phyloP scores from a whole-genome alignment of 2,797 vertebrate genomes.

The Sebastes nivosus region DNA sequence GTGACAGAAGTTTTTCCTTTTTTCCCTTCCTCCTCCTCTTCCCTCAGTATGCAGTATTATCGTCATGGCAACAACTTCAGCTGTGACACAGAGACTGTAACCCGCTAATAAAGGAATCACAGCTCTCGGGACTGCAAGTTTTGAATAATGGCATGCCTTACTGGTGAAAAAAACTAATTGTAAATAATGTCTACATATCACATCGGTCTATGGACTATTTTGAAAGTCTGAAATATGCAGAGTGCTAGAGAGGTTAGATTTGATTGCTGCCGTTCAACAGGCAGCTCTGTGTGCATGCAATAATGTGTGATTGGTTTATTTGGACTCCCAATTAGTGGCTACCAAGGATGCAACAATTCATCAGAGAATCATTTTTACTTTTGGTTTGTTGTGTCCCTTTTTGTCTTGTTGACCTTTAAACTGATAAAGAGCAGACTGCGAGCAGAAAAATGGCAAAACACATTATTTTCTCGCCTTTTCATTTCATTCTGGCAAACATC shows the following conservation, averaged over 20 bases:
- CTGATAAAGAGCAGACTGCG: conserved; percentile 13
- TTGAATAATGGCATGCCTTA: conserved; percentile 67
- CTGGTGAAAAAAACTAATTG: conserved; percentile 9
- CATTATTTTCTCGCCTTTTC: conserved; percentile 21
- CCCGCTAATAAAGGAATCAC: conserved; percentile 28
- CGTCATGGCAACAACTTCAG: conserved; percentile 43
- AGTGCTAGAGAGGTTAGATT: conserved; percentile 34
- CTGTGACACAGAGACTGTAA: conserved; percentile 25
- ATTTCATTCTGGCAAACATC: conserved; percentile 4
- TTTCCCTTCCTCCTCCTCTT: neutral
- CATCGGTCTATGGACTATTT: conserved; percentile 41
- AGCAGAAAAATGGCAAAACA: conserved; percentile 25
- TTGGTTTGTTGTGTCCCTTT: conserved; percentile 32
- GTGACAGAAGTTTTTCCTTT: neutral
- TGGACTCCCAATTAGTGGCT: conserved; percentile 37
- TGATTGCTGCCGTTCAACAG: conserved; percentile 22
- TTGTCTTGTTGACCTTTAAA: conserved; percentile 44
- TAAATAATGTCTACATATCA: conserved; percentile 61
- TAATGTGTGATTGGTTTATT: conserved; percentile 43
- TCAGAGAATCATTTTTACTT: conserved; percentile 5
- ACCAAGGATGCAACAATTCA: conserved; percentile 17
- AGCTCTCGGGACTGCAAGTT: conserved; percentile 11
- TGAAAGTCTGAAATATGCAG: conserved; percentile 47
- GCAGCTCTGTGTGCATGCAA: conserved; percentile 53
- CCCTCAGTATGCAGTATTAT: conserved; percentile 30